A percentile compares a stretch with the other conserved stretches of the same genome.
Conservation (phyloP, 2,113 vertebrate species). For the Mirounga angustirostris region DNA sequence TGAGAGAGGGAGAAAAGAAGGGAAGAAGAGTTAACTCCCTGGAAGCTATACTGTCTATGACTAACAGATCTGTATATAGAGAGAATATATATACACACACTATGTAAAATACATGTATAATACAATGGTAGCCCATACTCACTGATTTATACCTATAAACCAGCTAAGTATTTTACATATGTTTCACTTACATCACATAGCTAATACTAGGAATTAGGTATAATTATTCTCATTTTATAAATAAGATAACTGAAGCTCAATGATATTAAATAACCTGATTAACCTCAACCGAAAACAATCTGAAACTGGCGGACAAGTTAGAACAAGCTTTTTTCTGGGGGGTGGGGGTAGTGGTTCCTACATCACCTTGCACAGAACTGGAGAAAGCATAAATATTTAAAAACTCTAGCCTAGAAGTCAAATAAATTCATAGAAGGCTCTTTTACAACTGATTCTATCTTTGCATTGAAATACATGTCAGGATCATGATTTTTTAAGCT, state of each 20-base stretch:
- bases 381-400: not conserved
- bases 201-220: not conserved
- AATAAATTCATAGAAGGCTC: not conserved
- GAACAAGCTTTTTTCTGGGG: not conserved
- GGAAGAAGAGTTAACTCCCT: not conserved
- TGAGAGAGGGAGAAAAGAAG: not conserved
- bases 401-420: constrained; percentile 29
- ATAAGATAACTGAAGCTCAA: not conserved
- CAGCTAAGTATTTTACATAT: not conserved
- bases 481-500: not conserved
- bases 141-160: not conserved
- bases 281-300: not conserved
- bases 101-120: not conserved
- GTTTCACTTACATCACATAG: not conserved
- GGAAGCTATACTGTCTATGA: not conserved
- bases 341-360: not conserved
- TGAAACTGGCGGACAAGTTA: not conserved
- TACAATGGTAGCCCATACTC: not conserved
- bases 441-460: not conserved
- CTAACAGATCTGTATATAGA: not conserved
- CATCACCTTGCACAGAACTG: not conserved
- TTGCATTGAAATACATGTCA: not conserved
- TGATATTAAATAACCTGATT: not conserved
- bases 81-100: not conserved
- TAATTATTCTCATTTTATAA: constrained; percentile 28